Evolutionary conservation across 2,113 vertebrate genomes (phyloP).

Genomic region (Sinocyclocheilus maitianheensis): DNA sequence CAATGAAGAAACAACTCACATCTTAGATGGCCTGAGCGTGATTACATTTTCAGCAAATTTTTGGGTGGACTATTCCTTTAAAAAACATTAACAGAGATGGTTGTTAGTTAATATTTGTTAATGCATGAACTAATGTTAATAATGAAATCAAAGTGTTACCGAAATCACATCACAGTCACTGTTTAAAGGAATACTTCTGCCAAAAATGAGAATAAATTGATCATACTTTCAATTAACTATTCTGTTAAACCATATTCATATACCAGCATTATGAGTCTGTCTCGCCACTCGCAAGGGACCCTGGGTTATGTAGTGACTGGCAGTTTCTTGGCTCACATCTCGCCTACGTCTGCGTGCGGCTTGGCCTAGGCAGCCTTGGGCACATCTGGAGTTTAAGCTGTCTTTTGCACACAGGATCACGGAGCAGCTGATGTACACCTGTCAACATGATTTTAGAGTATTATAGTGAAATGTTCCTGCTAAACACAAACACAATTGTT

Average conservation of each 20-base stretch:
- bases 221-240: neutral
- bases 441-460: neutral
- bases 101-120: neutral
- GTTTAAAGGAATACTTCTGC: neutral
- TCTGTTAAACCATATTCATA: neutral
- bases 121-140: neutral
- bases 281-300: slow-evolving; percentile 54
- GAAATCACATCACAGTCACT: neutral
- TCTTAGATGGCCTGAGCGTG: too few species aligned
- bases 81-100: neutral
- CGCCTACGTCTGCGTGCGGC: slow-evolving; percentile 35
- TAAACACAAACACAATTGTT: neutral
- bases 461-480: neutral
- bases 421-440: slow-evolving; percentile 59
- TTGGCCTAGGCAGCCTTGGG: slow-evolving; percentile 45
- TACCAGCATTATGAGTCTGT: neutral
- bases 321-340: slow-evolving; percentile 11
- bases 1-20: too few species aligned
- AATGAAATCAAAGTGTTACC: neutral
- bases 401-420: slow-evolving; percentile 54
- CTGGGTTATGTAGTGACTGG: slow-evolving; percentile 54
- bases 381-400: slow-evolving; percentile 52
- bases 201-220: too few species aligned
- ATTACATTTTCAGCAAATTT: too few species aligned
- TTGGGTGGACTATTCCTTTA: neutral